Evolutionary conservation across 2,797 vertebrate species (phyloP).

Genomic region (Lepus oiostolus): DNA sequence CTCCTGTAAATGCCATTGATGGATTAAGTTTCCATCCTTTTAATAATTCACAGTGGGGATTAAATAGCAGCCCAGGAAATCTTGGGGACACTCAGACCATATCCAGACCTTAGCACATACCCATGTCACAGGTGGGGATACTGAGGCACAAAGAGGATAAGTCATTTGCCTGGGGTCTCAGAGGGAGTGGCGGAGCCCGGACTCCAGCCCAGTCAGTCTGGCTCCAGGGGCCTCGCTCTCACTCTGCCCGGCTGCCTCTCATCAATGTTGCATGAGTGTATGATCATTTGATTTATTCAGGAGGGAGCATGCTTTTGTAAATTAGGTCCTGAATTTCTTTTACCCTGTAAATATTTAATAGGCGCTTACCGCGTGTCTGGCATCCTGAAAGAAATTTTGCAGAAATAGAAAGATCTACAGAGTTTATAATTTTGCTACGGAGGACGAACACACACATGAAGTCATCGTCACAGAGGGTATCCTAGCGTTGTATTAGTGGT

Average conservation of each 20-base stretch:
- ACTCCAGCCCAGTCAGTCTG: background rate
- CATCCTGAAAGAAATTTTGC: constrained; percentile 34
- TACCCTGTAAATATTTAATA: constrained; percentile 47
- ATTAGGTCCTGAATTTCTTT: constrained; percentile 34
- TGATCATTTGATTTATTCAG: background rate
- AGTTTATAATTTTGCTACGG: constrained; percentile 42
- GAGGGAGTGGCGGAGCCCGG: background rate
- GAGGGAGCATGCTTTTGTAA: constrained; percentile 56
- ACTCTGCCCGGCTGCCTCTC: background rate
- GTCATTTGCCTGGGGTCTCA: background rate
- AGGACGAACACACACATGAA: background rate
- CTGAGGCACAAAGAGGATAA: background rate
- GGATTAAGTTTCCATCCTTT: no score
- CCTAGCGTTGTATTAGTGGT: background rate
- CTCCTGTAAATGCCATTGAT: no score
- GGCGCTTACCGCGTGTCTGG: background rate
- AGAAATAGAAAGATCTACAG: background rate
- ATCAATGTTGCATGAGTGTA: constrained; percentile 60
- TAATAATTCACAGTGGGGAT: no score
- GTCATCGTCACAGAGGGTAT: background rate
- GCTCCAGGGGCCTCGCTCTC: background rate
- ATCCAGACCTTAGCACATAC: no score
- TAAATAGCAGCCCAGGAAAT: no score
- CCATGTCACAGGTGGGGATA: background rate
- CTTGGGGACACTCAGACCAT: no score